Percentiles rank a stretch among this genome's conserved stretches.
Conservation (phyloP, 2,888 invertebrate species). For the Julus scandinavius region DNA sequence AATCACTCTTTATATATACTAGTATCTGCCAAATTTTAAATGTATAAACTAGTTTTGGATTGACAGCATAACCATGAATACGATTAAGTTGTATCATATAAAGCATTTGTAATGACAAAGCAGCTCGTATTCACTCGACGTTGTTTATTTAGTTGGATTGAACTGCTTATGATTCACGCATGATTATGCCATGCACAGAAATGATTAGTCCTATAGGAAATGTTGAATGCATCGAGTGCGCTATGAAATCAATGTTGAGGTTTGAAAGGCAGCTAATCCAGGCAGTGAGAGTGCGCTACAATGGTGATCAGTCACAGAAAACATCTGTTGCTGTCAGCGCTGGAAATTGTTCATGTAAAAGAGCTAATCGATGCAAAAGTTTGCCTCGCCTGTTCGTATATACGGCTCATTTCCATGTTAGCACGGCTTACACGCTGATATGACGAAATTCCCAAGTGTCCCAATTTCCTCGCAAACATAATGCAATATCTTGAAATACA, state of each 20-base stretch:
- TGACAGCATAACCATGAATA: background rate
- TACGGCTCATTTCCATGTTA: background rate
- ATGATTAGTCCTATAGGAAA: conserved; percentile 30
- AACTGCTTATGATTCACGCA: conserved; percentile 31
- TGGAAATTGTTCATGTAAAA: background rate
- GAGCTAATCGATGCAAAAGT: conserved; percentile 40
- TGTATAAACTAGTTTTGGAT: background rate
- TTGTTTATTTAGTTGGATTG: conserved; percentile 39
- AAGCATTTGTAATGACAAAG: background rate
- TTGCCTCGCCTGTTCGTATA: background rate
- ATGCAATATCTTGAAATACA: background rate
- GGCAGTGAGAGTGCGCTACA: background rate
- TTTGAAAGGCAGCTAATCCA: conserved; percentile 43
- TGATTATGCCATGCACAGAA: conserved; percentile 27
- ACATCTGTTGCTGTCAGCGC: conserved; percentile 44
- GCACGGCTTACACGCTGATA: background rate
- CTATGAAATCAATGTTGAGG: conserved; percentile 25
- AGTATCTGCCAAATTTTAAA: background rate
- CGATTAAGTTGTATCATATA: background rate
- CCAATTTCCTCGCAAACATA: background rate
- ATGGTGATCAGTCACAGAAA: conserved; percentile 39
- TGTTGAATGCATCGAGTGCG: background rate
- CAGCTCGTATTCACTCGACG: background rate
- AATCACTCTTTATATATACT: background rate
- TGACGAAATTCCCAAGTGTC: background rate